phyloP scores from a whole-genome alignment of 2,797 vertebrate genomes.

The Myotis planiceps region DNA sequence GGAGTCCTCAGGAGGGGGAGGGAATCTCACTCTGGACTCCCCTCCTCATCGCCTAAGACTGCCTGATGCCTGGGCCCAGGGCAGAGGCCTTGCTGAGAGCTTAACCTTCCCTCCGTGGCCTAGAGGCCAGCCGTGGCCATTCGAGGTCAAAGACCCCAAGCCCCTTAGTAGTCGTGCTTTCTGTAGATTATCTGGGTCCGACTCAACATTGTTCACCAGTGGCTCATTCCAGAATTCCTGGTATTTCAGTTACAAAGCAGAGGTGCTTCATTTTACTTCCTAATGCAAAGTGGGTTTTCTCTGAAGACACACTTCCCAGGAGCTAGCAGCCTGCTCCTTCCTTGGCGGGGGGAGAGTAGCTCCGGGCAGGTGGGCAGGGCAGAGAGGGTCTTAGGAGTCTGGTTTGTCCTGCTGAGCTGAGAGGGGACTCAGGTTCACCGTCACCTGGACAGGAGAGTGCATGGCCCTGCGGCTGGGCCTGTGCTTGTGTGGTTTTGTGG shows the following conservation, averaged over 20 bases:
- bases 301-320: background rate
- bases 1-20: fast-evolving
- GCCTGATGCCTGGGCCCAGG: background rate
- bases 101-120: background rate
- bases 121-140: background rate
- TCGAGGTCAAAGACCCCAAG: background rate
- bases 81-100: background rate
- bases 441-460: background rate
- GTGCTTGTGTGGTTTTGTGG: background rate
- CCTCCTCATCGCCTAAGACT: fast-evolving
- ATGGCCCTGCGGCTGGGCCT: background rate
- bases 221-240: background rate
- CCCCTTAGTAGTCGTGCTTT: background rate
- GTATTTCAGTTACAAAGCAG: background rate
- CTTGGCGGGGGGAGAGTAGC: background rate
- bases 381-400: fast-evolving
- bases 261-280: background rate
- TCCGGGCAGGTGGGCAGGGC: background rate
- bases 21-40: background rate
- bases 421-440: background rate
- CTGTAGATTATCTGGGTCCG: background rate
- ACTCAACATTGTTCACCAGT: background rate
- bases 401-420: background rate
- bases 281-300: background rate
- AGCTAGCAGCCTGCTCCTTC: background rate